phyloP scores from a whole-genome alignment of 2,113 vertebrate species.

The Craseonycteris thonglongyai region DNA sequence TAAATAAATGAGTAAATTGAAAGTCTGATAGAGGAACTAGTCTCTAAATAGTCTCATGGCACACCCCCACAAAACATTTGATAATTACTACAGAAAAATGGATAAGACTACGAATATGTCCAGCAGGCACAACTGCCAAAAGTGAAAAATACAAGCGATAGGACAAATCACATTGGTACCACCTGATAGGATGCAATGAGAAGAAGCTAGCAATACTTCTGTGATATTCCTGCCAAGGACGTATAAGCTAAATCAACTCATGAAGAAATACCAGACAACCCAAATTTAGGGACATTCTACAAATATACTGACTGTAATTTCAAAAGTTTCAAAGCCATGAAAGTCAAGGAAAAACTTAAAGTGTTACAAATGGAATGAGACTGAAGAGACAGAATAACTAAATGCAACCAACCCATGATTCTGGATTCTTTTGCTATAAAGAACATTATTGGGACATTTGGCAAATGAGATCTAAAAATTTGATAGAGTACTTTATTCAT shows the following conservation, averaged over 20 bases:
- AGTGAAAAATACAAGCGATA: neutral
- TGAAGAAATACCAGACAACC: neutral
- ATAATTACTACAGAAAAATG: neutral
- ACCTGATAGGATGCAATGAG: neutral
- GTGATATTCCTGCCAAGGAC: neutral
- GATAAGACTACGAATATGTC: neutral
- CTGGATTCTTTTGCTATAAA: neutral
- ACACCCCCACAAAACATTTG: neutral
- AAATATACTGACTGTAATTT: neutral
- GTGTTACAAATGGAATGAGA: neutral
- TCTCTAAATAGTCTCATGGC: neutral
- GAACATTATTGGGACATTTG: neutral
- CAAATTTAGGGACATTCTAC: neutral
- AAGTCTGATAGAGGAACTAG: neutral
- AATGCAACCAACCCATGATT: neutral
- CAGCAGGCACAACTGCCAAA: neutral
- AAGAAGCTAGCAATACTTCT: neutral
- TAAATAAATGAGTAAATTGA: neutral
- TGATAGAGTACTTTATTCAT: neutral
- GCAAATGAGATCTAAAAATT: neutral
- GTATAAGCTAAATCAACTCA: neutral
- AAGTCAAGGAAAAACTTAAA: neutral
- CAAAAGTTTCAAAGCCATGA: neutral
- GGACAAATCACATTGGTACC: neutral
- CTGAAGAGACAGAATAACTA: neutral